phyloP scores from a whole-genome alignment of 2,888 invertebrate species.

The Athetis lepigone region DNA sequence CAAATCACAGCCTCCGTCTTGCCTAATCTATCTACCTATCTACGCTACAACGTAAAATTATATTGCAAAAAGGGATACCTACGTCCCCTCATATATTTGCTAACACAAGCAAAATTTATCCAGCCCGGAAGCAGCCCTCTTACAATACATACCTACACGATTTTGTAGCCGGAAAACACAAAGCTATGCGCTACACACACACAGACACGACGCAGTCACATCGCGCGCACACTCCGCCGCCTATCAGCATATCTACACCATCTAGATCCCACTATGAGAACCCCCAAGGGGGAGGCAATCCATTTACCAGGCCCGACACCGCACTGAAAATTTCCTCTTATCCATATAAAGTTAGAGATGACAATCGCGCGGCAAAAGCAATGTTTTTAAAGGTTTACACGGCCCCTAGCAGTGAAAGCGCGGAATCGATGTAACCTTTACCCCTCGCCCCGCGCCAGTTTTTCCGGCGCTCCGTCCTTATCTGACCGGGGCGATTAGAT shows the following conservation, averaged over 20 bases:
- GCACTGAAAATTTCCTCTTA: conserved; percentile 84
- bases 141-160: conserved; percentile 81
- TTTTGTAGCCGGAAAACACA: conserved; percentile 84
- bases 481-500: conserved; percentile 90
- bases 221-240: conserved; percentile 81
- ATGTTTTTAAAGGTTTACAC: conserved; percentile 91
- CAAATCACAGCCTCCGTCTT: conserved; percentile 90
- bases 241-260: conserved; percentile 90
- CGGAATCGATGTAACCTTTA: conserved; percentile 91
- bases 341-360: conserved; percentile 85
- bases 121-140: conserved; percentile 86
- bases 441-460: conserved; percentile 89
- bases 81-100: conserved; percentile 90
- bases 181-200: conserved; percentile 76
- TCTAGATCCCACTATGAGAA: conserved; percentile 91
- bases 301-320: conserved; percentile 84
- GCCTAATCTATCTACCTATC: conserved; percentile 90
- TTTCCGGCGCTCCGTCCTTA: conserved; percentile 90
- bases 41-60: conserved; percentile 89
- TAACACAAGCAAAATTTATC: conserved; percentile 89
- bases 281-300: conserved; percentile 91
- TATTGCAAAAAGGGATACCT: conserved; percentile 90
- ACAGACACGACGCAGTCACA: conserved; percentile 69
- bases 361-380: conserved; percentile 87
- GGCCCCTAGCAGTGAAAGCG: conserved; percentile 91